Percentiles rank a stretch among this genome's conserved stretches.
Evolutionary conservation across 2,797 vertebrate species (phyloP).

Genomic region (Pipistrellus kuhlii): DNA sequence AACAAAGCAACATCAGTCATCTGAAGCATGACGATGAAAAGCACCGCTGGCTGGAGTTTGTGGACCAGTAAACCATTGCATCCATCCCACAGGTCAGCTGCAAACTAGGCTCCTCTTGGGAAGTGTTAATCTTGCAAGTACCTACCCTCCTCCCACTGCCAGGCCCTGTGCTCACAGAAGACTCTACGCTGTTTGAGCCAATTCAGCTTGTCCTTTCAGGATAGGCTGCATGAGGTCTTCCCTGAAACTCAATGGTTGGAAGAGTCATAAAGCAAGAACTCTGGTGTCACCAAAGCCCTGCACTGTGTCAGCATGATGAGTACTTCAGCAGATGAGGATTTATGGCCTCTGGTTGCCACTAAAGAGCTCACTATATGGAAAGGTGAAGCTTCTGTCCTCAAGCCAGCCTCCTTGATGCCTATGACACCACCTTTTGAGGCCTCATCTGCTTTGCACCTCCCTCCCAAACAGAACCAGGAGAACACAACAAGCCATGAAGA

Average conservation of each 20-base stretch:
- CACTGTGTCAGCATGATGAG: background rate
- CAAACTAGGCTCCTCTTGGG: background rate
- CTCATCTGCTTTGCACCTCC: background rate
- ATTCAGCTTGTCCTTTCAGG: constrained; percentile 46
- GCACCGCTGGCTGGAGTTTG: background rate
- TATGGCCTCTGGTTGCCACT: background rate
- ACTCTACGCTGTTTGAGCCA: constrained; percentile 6
- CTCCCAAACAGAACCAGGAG: background rate
- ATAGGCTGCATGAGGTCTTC: background rate
- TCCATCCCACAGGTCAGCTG: background rate
- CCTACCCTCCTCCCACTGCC: background rate
- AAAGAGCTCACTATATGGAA: background rate
- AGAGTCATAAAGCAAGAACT: constrained; percentile 40
- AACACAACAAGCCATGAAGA: rapidly evolving
- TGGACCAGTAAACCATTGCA: background rate
- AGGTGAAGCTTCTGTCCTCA: background rate
- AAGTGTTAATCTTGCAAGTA: background rate
- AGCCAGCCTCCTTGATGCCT: background rate
- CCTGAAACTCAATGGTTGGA: background rate
- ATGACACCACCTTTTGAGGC: background rate
- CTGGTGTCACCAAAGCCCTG: background rate
- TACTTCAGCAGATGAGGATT: background rate
- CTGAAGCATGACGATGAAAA: background rate
- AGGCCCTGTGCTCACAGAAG: background rate
- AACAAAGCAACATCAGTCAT: background rate